Base-by-base conservation (phyloP, 2,888 invertebrate genomes). In the Mesorhabditis spiculigera region DNA sequence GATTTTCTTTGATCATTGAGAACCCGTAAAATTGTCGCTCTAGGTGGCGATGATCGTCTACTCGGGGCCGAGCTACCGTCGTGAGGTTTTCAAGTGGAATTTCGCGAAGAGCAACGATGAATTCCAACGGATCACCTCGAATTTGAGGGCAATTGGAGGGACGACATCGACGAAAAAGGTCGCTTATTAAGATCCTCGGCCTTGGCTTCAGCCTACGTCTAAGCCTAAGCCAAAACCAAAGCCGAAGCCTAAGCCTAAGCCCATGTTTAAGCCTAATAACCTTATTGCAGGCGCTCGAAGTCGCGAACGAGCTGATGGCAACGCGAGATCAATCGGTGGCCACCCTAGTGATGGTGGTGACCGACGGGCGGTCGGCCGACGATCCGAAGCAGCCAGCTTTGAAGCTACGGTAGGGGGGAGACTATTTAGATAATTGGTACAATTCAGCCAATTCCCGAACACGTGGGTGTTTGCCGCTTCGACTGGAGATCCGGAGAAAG, bases 381-480 rank as follows among this genome's bases (percentile, higher is more conserved):
- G 82, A 82, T 68, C 82, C 82, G 65, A 76, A 76, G 42, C 75
- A 72, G 42, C 79, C 79, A 4, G 80, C 79, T 43, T 65, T 71
- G 28, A 43, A 68, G 66, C 72, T 83, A 5, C 81, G 80, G 65
- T 68, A 43, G 45, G 71, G 8, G n/a, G 1, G 3, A 50, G n/a
- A 50, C 13, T 10, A 13, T 50, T 50, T 10, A 13, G 58, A 50
- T 1, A 13, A 13, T 50, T 50, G 2, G 0, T n/a, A 2, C 1
- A 50, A 50, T 50, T 50, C n/a, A n/a, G 10, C 1, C 58, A 50
- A 50, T 50, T 78, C 44, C 70, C 77, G 4, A 75, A 80, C 63
- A 82, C 82, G 5, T 83, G 79, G 78, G 75, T 83, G 5, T 83
- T 82, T 63, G 83, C 83, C n/a, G 83, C 82, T 13, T 82, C 82